A percentile compares a stretch with the other conserved stretches of the same genome.
phyloP scores from a whole-genome alignment of 2,113 vertebrate species.

The Dromaius novaehollandiae region DNA sequence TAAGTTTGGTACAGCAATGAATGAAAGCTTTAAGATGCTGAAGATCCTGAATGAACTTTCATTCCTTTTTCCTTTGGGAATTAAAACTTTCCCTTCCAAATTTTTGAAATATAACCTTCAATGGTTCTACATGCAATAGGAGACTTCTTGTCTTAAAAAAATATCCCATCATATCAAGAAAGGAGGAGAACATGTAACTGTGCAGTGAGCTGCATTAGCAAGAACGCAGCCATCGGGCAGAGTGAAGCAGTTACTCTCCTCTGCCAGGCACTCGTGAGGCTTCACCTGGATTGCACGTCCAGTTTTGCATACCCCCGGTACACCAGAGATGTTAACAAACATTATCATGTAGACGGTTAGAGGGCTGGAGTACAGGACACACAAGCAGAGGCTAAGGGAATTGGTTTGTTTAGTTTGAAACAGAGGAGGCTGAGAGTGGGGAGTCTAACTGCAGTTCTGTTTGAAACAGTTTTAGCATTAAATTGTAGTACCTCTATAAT shows the following conservation, averaged over 20 bases:
- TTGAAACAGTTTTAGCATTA: neutral
- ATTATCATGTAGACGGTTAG: neutral
- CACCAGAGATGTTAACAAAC: neutral
- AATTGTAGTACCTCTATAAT: neutral
- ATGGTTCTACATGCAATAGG: neutral
- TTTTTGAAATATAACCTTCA: neutral
- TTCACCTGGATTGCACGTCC: neutral
- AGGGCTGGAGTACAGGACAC: neutral
- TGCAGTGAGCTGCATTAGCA: neutral
- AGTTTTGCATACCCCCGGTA: neutral
- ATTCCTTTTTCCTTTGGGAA: neutral
- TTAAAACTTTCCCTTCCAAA: neutral
- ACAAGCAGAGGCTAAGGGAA: neutral
- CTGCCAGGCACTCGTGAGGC: fast-evolving
- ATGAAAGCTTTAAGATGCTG: neutral
- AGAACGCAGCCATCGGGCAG: neutral
- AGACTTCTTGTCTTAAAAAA: neutral
- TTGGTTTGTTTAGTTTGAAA: neutral
- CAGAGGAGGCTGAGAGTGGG: neutral
- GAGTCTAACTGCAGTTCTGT: neutral
- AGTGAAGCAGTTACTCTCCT: neutral
- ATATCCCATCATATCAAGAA: neutral
- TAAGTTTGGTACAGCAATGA: neutral
- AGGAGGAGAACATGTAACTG: neutral
- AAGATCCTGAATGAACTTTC: neutral